A percentile compares a stretch with the other conserved stretches of the same genome.
These are phyloP conservation scores for Tautogolabrus adspersus DNA, from an alignment of 2,113 vertebrate genomes.

Conservation along the genomic window DNA sequence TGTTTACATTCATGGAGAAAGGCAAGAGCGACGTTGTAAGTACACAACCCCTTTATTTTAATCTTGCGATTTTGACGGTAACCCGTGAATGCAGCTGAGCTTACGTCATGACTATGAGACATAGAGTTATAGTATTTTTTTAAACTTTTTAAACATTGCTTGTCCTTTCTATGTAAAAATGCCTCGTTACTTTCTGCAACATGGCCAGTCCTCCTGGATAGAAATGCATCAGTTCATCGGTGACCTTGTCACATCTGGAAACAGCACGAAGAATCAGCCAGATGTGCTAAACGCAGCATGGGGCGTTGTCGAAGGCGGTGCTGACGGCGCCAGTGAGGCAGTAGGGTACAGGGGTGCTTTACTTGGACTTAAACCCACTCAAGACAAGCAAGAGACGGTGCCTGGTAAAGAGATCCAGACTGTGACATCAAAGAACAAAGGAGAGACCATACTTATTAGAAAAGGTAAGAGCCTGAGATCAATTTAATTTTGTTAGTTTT, in stretches of 20 bases:
- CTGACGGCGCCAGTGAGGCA: conserved; percentile 44
- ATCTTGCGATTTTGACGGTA: neutral
- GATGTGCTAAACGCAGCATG: conserved; percentile 73
- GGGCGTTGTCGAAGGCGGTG: conserved; percentile 60
- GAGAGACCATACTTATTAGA: conserved; percentile 35
- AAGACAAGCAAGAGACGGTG: conserved; percentile 55
- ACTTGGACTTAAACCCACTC: conserved; percentile 44
- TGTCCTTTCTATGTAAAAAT: neutral
- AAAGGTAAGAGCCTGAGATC: conserved; percentile 32
- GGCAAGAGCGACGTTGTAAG: conserved; percentile 78
- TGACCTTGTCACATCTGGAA: conserved; percentile 80
- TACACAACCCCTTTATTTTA: conserved; percentile 26
- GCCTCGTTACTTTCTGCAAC: conserved; percentile 53
- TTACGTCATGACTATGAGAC: neutral
- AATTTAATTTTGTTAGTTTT: no score
- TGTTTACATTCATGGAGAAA: conserved; percentile 76
- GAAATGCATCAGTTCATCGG: conserved; percentile 85
- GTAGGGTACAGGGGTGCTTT: conserved; percentile 66
- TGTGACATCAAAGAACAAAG: conserved; percentile 47
- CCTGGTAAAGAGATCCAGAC: conserved; percentile 21
- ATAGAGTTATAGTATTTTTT: no score
- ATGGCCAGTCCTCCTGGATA: conserved; percentile 82
- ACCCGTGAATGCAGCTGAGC: no score
- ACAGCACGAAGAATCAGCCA: conserved; percentile 67
- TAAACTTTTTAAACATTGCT: neutral